Base-by-base conservation (phyloP, 2,113 vertebrate species). In the Lanius ludovicianus region DNA sequence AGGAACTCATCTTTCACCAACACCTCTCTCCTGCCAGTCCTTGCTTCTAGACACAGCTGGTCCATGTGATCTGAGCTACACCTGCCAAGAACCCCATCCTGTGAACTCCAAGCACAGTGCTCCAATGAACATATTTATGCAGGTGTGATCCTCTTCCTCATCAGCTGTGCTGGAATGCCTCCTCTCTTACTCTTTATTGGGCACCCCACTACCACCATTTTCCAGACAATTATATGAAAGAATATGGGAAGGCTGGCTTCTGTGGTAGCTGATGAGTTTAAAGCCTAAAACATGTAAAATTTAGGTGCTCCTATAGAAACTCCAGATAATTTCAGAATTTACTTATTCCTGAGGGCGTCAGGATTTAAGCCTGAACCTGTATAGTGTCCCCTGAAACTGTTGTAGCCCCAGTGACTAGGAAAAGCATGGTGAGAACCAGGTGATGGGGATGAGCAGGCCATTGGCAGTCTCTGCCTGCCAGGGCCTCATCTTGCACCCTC, bases 231-330 rank as follows among this genome's bases (percentile, higher is more conserved):
- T 62, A 9, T 7, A 19, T 5, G 33, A 68, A 83, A 84, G 20
- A 47, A 25, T 20, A 30, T 23, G 10, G 53, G 35, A 83, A 76
- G 24, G 12, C 16, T 84, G 15, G 7, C 22, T 73, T 30, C 33
- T 49, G 49, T 0, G 0, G 8, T 65, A 52, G 22, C 17, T 73
- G 37, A 24, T 56, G 49, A 60, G 15, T 59, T 68, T 41, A 46
- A 39, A 64, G 39, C 11, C 13, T 68, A 25, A 35, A 71, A 47
- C 67, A 33, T 93, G 15, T 39, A 18, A 75, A 49, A 49, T 49
- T 49, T 25, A 49, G 49, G 52, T 6, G 6, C 39, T 78, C 52
- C 52, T 75, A 1, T 9, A 70, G 47, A 37, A 91, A 62, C n/a
- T 84, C 22, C 41, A 81, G 31, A 27, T 50, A 57, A 75, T 87